Evolutionary conservation across 2,888 invertebrate genomes (phyloP), one percentile per base, ranked within the genome.

Genomic region (Pyrrhia umbra): DNA sequence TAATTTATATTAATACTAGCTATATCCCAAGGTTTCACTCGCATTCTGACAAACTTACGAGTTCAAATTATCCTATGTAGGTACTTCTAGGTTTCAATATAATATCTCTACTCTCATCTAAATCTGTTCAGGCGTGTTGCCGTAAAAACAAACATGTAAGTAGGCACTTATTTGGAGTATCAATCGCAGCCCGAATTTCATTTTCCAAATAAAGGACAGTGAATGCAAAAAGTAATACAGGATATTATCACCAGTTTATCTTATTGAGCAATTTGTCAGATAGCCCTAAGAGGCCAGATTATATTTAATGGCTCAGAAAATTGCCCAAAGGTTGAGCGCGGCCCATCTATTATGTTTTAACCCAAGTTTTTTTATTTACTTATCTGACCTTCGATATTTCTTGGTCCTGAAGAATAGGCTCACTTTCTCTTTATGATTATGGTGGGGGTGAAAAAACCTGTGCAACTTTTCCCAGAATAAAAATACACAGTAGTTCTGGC

Each of bases 301-400:
- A 62, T 77, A 71, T 55, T 77, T 75, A 77, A 77, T 77, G 76
- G 77, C 37, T 71, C 59, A 77, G 71, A 77, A 77, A 77, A 75
- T 77, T 77, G 66, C 40, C 55, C 47, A 56, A 55, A 43, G 57
- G 52, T 65, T 65, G 46, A 61, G 42, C 51, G 61, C 30, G 15
- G 15, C 42, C 54, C n/a, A 63, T 75, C 49, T 64, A 61, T 58
- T 77, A 74, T 77, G 66, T 63, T 57, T 50, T 20, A 43, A 52
- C 39, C 45, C 23, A 67, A 60, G 45, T 56, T 69, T 27, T 75
- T 30, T 73, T 49, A 45, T 39, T 40, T 40, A 34, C 15, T 15
- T 16, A 18, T n/a, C 21, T n/a, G 6, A 9, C 8, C 30, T 27
- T 25, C 9, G 21, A 21, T 47, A 18, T 20, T 30, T 15, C 16